Percentiles rank a stretch among this genome's conserved stretches.
These are phyloP conservation scores for Onychostoma macrolepis DNA, from an alignment of 2,113 vertebrate genomes.

Conservation along the genomic window DNA sequence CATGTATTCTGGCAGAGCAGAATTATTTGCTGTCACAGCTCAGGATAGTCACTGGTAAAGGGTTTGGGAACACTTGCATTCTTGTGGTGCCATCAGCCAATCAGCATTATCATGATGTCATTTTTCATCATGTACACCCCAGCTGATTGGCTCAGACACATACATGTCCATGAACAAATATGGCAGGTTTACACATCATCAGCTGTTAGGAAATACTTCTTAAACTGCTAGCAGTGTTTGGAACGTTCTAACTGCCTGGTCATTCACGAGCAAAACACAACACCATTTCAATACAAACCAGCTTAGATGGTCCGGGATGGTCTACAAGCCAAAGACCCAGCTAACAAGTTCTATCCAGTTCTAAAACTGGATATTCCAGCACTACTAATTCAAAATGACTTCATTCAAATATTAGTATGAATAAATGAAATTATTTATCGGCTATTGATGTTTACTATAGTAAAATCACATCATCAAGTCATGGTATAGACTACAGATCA, in stretches of 20 bases:
- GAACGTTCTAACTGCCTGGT: neutral
- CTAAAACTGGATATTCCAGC: neutral
- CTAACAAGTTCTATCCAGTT: neutral
- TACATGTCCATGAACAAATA: neutral
- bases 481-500: neutral
- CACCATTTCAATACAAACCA: neutral
- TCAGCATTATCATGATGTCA: neutral
- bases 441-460: neutral
- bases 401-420: neutral
- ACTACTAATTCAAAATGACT: neutral
- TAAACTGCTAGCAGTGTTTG: neutral
- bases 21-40: neutral
- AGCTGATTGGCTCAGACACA: neutral
- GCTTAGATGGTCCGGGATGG: neutral
- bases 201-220: neutral
- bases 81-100: neutral
- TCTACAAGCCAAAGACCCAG: neutral
- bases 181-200: neutral
- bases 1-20: neutral
- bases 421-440: neutral
- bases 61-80: neutral
- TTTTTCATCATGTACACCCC: neutral
- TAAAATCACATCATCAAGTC: neutral
- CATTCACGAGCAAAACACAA: neutral
- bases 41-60: neutral